These are phyloP conservation scores for Leontocebus nigricollis DNA, from an alignment of 2,797 vertebrate genomes.

Conservation along the genomic window DNA sequence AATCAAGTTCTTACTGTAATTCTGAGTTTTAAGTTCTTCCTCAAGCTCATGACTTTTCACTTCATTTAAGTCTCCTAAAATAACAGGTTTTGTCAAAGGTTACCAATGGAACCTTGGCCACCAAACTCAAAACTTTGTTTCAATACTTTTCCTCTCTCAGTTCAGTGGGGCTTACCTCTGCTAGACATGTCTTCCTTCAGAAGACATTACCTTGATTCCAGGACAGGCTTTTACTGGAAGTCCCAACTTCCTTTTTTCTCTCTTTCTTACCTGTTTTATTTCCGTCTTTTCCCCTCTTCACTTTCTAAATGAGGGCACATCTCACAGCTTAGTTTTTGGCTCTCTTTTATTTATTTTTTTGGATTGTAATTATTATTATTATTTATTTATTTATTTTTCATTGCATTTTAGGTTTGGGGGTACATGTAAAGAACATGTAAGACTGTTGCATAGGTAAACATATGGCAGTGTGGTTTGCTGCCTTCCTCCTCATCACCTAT, in stretches of 20 bases:
- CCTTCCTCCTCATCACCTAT: no score
- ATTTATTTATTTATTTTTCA: no score
- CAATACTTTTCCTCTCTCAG: not conserved
- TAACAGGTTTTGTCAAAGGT: conserved; percentile 9
- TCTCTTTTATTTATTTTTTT: not conserved
- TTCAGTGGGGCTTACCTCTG: not conserved
- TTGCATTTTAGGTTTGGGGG: no score
- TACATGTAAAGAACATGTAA: no score
- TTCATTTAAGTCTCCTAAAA: conserved; percentile 7
- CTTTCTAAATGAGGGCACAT: not conserved
- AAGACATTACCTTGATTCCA: not conserved
- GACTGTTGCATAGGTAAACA: no score
- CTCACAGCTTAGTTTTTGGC: not conserved
- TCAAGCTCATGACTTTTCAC: not conserved
- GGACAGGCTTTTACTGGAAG: not conserved
- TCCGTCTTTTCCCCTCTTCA: not conserved
- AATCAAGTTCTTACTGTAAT: not conserved
- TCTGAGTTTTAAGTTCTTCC: conserved; percentile 6
- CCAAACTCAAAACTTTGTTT: not conserved
- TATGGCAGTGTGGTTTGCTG: no score
- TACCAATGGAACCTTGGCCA: not conserved
- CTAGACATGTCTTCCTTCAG: not conserved
- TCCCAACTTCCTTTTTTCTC: not conserved
- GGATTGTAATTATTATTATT: no score
- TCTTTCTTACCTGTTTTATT: not conserved